Evolutionary conservation across 1,140 invertebrate species (phyloP).

Genomic region (Drosophila kepulauana): DNA sequence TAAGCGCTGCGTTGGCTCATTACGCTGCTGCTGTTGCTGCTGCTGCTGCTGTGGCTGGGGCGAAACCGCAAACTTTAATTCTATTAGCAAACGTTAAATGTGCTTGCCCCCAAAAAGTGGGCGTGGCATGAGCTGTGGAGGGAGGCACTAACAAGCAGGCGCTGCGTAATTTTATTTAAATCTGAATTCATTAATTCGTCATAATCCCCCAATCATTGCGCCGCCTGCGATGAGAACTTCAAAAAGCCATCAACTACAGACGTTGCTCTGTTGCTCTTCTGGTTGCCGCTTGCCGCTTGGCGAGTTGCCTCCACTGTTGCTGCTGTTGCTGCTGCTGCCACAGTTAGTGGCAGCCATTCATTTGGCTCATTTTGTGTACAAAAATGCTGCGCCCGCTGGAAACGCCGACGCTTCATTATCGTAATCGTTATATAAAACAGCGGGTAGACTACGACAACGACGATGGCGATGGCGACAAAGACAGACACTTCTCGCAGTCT

Average conservation of each 20-base stretch:
- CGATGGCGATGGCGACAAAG: conserved; percentile 48
- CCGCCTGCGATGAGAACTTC: conserved; percentile 72
- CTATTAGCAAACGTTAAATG: conserved; percentile 84
- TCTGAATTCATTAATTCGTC: conserved; percentile 84
- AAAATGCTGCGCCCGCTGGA: conserved; percentile 79
- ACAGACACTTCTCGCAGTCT: conserved; percentile 50
- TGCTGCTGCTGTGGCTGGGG: conserved; percentile 8
- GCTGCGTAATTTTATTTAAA: conserved; percentile 83
- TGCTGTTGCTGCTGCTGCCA: conserved; percentile 12
- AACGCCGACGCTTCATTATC: conserved; percentile 80
- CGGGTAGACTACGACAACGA: conserved; percentile 65
- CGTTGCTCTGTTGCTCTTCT: conserved; percentile 36
- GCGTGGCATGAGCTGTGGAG: conserved; percentile 9
- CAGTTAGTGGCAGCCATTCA: conserved; percentile 65
- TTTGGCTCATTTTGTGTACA: conserved; percentile 81
- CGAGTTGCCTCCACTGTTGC: conserved; percentile 1
- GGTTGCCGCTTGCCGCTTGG: not conserved
- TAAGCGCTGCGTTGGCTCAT: conserved; percentile 67
- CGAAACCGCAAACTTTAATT: conserved; percentile 80
- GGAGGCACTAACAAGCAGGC: conserved; percentile 74
- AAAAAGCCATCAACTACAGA: conserved; percentile 84
- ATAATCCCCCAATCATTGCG: conserved; percentile 82
- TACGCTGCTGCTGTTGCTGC: conserved; percentile 37
- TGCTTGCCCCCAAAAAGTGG: conserved; percentile 34
- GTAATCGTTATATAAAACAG: conserved; percentile 83